Conservation (phyloP, 2,888 invertebrate genomes). For the Cerceris rybyensis region DNA sequence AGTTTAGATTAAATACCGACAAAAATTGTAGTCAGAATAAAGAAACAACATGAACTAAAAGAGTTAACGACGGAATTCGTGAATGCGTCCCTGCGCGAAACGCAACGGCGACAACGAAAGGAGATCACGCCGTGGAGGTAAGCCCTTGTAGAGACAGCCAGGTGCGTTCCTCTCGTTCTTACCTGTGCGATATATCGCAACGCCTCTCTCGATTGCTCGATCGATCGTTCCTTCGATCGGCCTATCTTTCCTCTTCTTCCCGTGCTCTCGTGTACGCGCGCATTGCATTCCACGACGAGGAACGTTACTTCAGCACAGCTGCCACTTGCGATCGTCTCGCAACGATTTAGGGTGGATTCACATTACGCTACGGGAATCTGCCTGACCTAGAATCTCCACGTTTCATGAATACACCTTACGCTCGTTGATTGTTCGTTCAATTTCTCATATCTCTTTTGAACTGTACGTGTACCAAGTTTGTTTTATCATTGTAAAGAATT, state of each 20-base stretch:
- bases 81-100: conserved; percentile 40
- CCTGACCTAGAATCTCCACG: too few species aligned
- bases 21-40: too few species aligned
- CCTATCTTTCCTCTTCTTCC: conserved; percentile 19
- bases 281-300: conserved; percentile 24
- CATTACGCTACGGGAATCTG: too few species aligned
- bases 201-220: conserved; percentile 18
- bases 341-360: conserved; percentile 49
- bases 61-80: conserved; percentile 23
- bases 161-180: conserved; percentile 45
- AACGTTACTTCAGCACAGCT: conserved; percentile 60
- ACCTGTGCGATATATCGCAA: conserved; percentile 24
- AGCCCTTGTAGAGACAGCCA: conserved; percentile 68
- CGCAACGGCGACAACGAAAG: conserved; percentile 62
- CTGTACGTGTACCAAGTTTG: too few species aligned
- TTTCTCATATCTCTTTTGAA: too few species aligned
- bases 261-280: conserved; percentile 9
- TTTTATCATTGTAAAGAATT: too few species aligned
- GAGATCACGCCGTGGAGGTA: conserved; percentile 69
- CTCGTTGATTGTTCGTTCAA: too few species aligned
- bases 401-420: too few species aligned
- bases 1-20: too few species aligned
- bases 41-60: background rate
- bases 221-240: conserved; percentile 1
- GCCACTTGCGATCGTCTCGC: conserved; percentile 50